Percentiles rank a stretch among this genome's conserved stretches.
These are phyloP conservation scores for Alca torda DNA, from an alignment of 2,797 vertebrate genomes.

Conservation along the genomic window DNA sequence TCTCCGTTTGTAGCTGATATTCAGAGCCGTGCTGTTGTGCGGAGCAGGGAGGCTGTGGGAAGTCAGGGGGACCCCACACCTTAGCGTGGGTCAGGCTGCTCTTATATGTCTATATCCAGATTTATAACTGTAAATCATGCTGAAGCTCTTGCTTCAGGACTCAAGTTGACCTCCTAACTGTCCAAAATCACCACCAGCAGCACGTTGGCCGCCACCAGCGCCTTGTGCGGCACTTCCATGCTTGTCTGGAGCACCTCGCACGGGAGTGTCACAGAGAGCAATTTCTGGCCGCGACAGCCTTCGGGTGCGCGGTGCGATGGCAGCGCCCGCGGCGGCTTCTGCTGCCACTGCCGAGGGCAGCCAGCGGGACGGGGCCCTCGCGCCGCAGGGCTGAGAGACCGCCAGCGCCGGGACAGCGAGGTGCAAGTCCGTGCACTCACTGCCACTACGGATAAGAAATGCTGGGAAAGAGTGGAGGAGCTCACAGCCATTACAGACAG, in stretches of 20 bases:
- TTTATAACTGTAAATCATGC: neutral
- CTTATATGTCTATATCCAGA: neutral
- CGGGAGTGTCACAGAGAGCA: neutral
- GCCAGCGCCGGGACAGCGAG: neutral
- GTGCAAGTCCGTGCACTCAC: neutral
- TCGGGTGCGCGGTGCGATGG: accelerated
- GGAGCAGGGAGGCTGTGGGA: neutral
- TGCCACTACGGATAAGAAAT: neutral
- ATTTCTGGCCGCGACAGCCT: neutral
- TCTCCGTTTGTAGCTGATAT: neutral
- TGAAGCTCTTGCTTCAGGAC: neutral
- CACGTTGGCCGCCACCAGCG: accelerated
- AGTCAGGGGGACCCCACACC: neutral
- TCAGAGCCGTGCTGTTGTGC: neutral
- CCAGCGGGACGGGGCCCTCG: neutral
- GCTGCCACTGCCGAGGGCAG: neutral
- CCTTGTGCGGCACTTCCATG: neutral
- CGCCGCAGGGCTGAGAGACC: neutral
- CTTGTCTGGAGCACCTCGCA: neutral
- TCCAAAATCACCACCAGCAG: neutral
- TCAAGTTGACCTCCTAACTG: neutral
- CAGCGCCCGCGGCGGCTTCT: accelerated
- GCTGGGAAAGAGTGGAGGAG: neutral
- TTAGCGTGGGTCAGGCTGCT: neutral
- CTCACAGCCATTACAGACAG: neutral